Conservation (phyloP, 2,113 vertebrate genomes). For the Mystacornis crossleyi region DNA sequence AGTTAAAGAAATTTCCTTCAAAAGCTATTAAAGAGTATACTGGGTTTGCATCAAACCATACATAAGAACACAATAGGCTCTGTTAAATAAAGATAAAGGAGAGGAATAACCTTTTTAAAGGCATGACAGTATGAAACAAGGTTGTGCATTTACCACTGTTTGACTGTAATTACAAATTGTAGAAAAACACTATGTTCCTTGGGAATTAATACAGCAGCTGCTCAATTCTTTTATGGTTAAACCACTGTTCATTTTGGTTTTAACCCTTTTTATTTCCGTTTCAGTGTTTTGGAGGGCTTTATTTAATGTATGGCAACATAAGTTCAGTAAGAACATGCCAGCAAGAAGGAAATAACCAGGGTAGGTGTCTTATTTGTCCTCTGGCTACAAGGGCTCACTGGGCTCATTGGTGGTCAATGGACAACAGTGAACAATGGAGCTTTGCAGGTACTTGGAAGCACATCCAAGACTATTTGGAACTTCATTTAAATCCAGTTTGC, state of each 20-base stretch:
- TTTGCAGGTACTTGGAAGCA: background rate
- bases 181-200: background rate
- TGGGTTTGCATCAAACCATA: background rate
- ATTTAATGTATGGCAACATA: background rate
- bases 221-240: background rate
- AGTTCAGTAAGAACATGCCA: background rate
- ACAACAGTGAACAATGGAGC: background rate
- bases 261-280: background rate
- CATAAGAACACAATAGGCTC: background rate
- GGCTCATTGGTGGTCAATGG: background rate
- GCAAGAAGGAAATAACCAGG: background rate
- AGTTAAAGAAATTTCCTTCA: background rate
- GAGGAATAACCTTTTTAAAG: conserved; percentile 1
- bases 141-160: background rate
- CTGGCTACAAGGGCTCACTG: background rate
- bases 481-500: background rate
- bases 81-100: conserved; percentile 11
- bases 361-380: rapidly evolving
- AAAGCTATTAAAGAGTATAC: background rate
- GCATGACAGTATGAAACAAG: background rate
- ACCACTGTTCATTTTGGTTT: background rate
- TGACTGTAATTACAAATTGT: background rate
- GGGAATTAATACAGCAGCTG: background rate
- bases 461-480: background rate
- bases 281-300: background rate